Percentiles rank a stretch among this genome's conserved stretches.
Evolutionary conservation across 2,797 vertebrate genomes (phyloP).

Genomic region (Enteromius unitaeniatus): DNA sequence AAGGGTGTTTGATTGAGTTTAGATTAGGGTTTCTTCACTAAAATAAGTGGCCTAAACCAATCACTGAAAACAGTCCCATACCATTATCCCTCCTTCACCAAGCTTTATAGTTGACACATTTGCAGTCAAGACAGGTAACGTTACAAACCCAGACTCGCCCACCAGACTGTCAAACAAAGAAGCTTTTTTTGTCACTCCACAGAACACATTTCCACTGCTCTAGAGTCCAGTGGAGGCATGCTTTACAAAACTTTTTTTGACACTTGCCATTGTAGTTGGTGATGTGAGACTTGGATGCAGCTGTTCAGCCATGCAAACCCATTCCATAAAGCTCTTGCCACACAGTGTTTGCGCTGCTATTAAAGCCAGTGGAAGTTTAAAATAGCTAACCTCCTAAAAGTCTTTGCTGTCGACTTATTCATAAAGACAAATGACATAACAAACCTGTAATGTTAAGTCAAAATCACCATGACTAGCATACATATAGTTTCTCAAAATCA

Average conservation of each 20-base stretch:
- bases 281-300: neutral
- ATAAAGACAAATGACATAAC: neutral
- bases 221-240: neutral
- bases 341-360: neutral
- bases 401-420: neutral
- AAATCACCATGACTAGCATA: neutral
- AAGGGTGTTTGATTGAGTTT: neutral
- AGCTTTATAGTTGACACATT: neutral
- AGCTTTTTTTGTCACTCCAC: neutral
- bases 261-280: neutral
- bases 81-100: neutral
- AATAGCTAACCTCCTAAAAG: neutral
- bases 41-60: neutral
- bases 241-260: neutral
- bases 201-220: neutral
- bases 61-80: neutral
- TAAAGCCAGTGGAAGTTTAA: neutral
- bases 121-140: neutral
- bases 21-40: neutral
- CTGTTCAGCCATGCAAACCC: neutral
- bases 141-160: neutral
- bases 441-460: neutral
- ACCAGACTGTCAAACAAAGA: too few relatives aligned
- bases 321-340: neutral
- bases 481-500: neutral